phyloP scores from a whole-genome alignment of 2,888 invertebrate genomes.

The Drosophila parthenogenetica region DNA sequence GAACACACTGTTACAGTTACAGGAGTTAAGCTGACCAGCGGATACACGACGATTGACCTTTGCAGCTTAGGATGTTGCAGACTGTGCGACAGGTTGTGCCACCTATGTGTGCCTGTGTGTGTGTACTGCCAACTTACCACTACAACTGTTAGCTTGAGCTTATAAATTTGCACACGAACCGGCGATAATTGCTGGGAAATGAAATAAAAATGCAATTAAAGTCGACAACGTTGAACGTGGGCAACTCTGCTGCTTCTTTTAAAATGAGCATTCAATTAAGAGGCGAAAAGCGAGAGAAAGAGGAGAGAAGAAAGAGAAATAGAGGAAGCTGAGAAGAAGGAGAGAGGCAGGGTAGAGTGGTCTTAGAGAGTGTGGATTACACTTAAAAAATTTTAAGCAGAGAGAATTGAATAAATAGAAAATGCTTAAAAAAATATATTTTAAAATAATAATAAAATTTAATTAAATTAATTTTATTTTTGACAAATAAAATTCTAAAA shows the following conservation, averaged over 20 bases:
- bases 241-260: constrained; percentile 36
- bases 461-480: no score
- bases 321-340: neutral
- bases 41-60: constrained; percentile 71
- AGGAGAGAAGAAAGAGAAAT: neutral
- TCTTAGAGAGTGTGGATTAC: neutral
- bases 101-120: constrained; percentile 24
- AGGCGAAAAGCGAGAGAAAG: constrained; percentile 18
- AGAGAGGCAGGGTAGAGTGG: neutral
- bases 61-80: constrained; percentile 55
- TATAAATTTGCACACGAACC: constrained; percentile 73
- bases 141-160: constrained; percentile 38
- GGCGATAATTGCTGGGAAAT: constrained; percentile 81
- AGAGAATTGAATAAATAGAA: no score
- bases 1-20: neutral
- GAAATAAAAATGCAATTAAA: constrained; percentile 83
- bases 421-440: no score
- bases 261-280: constrained; percentile 77
- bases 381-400: neutral
- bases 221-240: constrained; percentile 51
- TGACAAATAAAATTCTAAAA: no score
- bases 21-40: constrained; percentile 42
- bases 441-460: no score
- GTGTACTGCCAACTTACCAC: constrained; percentile 25
- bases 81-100: constrained; percentile 39